Evolutionary conservation across 1,140 invertebrate genomes (phyloP).

Genomic region (Leptinotarsa texana): DNA sequence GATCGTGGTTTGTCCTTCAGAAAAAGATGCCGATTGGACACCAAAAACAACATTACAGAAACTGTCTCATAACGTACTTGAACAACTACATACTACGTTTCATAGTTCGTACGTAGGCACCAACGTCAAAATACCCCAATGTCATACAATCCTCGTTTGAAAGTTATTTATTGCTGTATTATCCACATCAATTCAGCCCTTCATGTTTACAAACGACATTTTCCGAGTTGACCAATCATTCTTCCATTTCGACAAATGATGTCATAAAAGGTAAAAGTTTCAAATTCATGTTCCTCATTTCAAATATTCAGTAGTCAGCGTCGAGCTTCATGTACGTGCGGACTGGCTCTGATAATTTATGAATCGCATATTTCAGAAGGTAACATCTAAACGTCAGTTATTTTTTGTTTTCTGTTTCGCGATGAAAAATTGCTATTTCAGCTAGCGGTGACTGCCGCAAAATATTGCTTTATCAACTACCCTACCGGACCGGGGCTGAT

Average conservation of each 20-base stretch:
- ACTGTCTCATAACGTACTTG: too few species aligned
- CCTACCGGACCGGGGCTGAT: not conserved
- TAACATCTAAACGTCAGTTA: constrained; percentile 1
- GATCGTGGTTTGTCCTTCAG: too few species aligned
- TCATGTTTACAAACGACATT: not conserved
- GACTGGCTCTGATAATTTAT: not conserved
- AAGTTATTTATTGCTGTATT: not conserved
- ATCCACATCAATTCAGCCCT: not conserved
- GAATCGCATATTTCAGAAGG: not conserved
- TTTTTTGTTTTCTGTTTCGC: constrained; percentile 6
- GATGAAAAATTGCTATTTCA: not conserved
- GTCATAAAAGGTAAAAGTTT: not conserved
- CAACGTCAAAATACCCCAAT: too few species aligned
- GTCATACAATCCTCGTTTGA: not conserved
- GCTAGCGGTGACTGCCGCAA: constrained; percentile 3
- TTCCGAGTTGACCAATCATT: constrained; percentile 3
- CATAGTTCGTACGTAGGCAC: too few species aligned
- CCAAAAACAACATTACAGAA: too few species aligned
- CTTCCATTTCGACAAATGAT: not conserved
- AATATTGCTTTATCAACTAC: constrained; percentile 2
- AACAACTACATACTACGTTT: too few species aligned
- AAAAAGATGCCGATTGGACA: too few species aligned
- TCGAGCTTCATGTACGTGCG: not conserved
- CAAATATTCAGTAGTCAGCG: not conserved
- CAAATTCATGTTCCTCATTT: not conserved